Base-by-base conservation (phyloP, 2,888 invertebrate genomes). In the Punctoribates punctum region DNA sequence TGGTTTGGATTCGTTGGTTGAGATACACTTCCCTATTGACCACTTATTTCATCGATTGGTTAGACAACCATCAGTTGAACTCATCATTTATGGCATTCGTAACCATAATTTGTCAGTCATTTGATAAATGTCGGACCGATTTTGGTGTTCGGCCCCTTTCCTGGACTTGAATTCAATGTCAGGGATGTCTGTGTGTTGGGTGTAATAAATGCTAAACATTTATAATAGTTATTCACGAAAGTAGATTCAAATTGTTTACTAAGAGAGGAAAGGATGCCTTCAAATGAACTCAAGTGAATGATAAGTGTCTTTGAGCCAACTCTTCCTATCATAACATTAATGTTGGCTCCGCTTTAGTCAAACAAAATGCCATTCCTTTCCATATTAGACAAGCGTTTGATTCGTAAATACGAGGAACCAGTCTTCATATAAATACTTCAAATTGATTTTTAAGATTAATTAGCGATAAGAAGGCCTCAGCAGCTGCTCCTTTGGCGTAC, bases 141-240 rank as follows among this genome's bases (percentile, higher is more conserved):
- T 51, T 4, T 51, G 51, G 3, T 17, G 13, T 3, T 51, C 51
- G 20, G 13, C 4, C 20, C n/a, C 13, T 51, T 51, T 51, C 51
- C 51, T 51, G 51, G 51, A 51, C 51, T 51, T 13, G 6, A 51
- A 51, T 17, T 20, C 17, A 51, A 51, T 51, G n/a, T 51, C n/a
- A 51, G 20, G 20, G 17, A 51, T 51, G 20, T 51, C 17, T n/a
- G n/a, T n/a, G n/a, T n/a, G n/a, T 17, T 51, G 17, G 20, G n/a
- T n/a, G 51, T 51, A 51, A 51, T 51, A 51, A 51, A 51, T n/a
- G n/a, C 20, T n/a, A 13, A n/a, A 13, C 13, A 51, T 20, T 51
- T 51, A 51, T 51, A 51, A 51, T 51, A 51, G 51, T 51, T 51
- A 51, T 51, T 4, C 51, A 51, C 51, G 51, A 51, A 51, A 51